Conservation (phyloP, 2,888 invertebrate genomes). For the Xestia rhomboidea region DNA sequence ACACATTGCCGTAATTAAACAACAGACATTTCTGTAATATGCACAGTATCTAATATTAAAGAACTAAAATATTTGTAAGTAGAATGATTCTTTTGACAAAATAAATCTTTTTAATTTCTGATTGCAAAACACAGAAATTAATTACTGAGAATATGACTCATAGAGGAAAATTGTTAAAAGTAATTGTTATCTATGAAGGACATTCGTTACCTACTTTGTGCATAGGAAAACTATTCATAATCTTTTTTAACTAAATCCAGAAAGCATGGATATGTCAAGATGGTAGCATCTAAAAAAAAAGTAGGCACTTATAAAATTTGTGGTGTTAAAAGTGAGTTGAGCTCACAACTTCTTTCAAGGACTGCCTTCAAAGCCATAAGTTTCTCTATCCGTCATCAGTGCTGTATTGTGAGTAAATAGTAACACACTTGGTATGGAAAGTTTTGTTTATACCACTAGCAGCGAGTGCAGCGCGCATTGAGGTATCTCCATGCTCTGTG, state of each 20-base stretch:
- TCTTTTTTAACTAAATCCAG: neutral
- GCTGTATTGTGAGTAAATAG: neutral
- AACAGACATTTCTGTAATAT: neutral
- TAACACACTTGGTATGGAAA: neutral
- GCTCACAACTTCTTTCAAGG: too few relatives aligned
- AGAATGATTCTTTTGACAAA: neutral
- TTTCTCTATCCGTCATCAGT: neutral
- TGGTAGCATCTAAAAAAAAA: neutral
- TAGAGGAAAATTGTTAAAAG: constrained; percentile 2
- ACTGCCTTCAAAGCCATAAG: neutral
- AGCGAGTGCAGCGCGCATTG: neutral
- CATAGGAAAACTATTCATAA: neutral
- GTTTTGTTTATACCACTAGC: neutral
- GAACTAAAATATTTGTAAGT: neutral
- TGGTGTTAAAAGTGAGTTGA: neutral
- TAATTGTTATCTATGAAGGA: neutral
- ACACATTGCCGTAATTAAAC: constrained; percentile 1
- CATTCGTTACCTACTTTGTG: neutral
- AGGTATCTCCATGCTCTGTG: neutral
- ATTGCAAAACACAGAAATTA: neutral
- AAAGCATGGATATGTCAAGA: neutral
- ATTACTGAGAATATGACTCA: neutral
- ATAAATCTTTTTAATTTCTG: neutral
- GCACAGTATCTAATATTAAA: neutral
- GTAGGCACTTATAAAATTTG: neutral